These are phyloP conservation scores for Engystomops pustulosus DNA, from an alignment of 2,113 vertebrate species.

Conservation along the genomic window DNA sequence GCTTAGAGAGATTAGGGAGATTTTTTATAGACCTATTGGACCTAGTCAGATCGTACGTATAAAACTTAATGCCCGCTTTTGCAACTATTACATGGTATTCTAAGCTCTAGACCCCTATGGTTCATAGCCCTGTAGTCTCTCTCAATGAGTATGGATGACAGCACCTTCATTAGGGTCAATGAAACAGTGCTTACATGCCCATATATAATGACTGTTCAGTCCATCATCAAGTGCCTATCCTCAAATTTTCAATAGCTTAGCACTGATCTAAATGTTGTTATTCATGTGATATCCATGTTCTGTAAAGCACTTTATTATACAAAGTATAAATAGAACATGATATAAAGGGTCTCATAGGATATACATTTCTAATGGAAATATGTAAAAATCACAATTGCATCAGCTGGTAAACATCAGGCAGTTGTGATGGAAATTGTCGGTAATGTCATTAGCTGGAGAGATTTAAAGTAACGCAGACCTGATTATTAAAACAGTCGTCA, in stretches of 20 bases:
- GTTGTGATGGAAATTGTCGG: slow-evolving; percentile 46
- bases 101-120: background rate
- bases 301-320: slow-evolving; percentile 7
- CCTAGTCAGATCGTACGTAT: too few relatives aligned
- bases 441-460: slow-evolving; percentile 37
- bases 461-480: slow-evolving; percentile 35
- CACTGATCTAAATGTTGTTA: background rate
- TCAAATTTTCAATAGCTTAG: background rate
- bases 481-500: slow-evolving; percentile 36
- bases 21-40: too few relatives aligned
- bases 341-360: background rate
- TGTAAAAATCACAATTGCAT: slow-evolving; percentile 22
- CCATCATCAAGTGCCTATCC: background rate
- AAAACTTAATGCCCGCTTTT: too few relatives aligned
- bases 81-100: background rate
- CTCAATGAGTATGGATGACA: background rate
- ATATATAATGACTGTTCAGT: background rate
- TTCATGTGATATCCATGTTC: background rate
- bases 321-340: background rate
- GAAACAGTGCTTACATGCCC: background rate
- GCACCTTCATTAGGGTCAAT: background rate
- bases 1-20: too few relatives aligned
- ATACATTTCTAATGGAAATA: slow-evolving; percentile 31
- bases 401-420: slow-evolving; percentile 24
- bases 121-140: background rate